A percentile compares a stretch with the other conserved stretches of the same genome.
phyloP scores from a whole-genome alignment of 2,888 invertebrate species.

The Physocephala rufipes region DNA sequence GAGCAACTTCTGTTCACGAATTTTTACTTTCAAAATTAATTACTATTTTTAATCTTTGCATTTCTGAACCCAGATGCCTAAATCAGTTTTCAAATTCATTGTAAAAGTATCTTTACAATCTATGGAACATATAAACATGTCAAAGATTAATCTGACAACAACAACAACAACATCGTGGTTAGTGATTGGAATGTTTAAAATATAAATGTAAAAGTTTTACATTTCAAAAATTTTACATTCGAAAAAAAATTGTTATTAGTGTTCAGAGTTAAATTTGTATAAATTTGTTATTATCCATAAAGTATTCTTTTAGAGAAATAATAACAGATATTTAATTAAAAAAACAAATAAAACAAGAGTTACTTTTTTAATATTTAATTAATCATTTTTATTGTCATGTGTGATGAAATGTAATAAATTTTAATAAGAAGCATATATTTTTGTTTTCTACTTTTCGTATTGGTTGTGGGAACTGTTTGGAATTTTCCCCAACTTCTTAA shows the following conservation, averaged over 20 bases:
- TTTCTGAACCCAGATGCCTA: too few relatives aligned
- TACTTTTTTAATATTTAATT: constrained; percentile 15
- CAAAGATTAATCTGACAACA: constrained; percentile 27
- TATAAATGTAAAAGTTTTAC: too few relatives aligned
- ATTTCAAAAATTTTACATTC: constrained; percentile 24
- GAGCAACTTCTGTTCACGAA: not conserved
- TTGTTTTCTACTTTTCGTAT: too few relatives aligned
- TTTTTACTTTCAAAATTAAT: not conserved
- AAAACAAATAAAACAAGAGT: constrained; percentile 16
- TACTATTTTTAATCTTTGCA: not conserved
- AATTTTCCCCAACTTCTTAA: too few relatives aligned
- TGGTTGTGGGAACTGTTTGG: too few relatives aligned
- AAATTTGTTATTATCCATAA: not conserved
- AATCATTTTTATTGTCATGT: constrained; percentile 16
- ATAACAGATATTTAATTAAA: not conserved
- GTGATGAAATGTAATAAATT: not conserved
- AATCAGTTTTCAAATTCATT: constrained; percentile 21
- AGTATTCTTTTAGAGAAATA: not conserved
- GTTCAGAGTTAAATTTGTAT: constrained; percentile 26
- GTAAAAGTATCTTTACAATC: constrained; percentile 30
- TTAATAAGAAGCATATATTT: not conserved
- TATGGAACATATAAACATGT: constrained; percentile 30
- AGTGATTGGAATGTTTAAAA: constrained; percentile 59
- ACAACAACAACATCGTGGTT: constrained; percentile 56
- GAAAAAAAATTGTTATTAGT: constrained; percentile 32